Base-by-base conservation (phyloP, 2,888 invertebrate species). In the Tetragnatha montana region DNA sequence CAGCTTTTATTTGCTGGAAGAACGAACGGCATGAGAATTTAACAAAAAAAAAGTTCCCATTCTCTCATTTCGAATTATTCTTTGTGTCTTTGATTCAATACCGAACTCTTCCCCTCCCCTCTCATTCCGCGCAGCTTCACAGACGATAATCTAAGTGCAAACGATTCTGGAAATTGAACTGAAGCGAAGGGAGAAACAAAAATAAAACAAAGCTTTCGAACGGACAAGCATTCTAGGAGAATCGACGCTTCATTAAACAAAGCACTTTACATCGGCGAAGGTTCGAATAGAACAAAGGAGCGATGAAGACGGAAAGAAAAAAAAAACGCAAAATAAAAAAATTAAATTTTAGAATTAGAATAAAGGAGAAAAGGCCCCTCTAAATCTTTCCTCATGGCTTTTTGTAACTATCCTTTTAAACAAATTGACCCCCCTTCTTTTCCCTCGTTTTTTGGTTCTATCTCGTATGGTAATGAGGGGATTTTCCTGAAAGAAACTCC, bases 241-340 rank as follows among this genome's bases (percentile, higher is more conserved):
- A 85, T 85, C 70, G 78, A 69, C 50, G 85, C 85, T 85, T 85
- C 85, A 85, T 85, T 85, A 85, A 85, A 85, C 85, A 85, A 85
- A 85, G 85, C 78, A 85, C 85, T 85, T 85, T 78, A 85, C 85
- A 78, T 85, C 78, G 74, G 73, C 78, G 50, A 75, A 78, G 69
- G 78, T 85, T 85, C 70, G 69, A 74, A 73, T 82, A 71, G 73
- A 82, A 82, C 82, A 78, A 85, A 85, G 81, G 69, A 69, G 49
- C 69, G 17, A 19, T 49, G 50, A 78, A 47, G 74, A 35, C 35
- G 35, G 51, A 8, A 76, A 69, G 50, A 79, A 22, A 12, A 71
- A 8, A 47, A 68, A 75, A n/a, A 75, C 22, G 14, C 35, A 35
- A 1, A 35, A 35, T 2, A 78, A 85, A 85, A 85, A 71, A 47